Conservation (phyloP, 2,797 vertebrate species). For the Tarsius wallacei region DNA sequence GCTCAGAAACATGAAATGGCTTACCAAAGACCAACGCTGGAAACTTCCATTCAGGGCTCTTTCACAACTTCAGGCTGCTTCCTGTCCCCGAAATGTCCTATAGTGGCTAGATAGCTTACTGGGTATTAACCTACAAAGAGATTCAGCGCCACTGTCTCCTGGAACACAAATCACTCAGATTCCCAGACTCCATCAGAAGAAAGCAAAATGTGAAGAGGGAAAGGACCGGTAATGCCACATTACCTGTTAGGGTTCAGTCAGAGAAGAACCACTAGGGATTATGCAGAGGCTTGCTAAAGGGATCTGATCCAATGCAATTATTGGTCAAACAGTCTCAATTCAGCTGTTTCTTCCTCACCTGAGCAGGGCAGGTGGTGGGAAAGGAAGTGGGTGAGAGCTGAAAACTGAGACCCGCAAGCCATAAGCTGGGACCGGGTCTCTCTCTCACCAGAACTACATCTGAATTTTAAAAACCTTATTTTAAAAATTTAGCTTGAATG, state of each 20-base stretch:
- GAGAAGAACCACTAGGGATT: background rate
- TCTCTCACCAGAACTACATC: background rate
- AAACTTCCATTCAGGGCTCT: background rate
- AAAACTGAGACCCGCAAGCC: background rate
- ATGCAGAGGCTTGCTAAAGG: background rate
- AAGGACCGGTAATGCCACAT: background rate
- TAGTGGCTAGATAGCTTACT: fast-evolving
- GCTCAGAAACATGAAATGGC: background rate
- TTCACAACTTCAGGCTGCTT: background rate
- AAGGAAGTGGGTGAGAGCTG: background rate
- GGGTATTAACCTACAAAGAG: background rate
- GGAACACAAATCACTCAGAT: background rate
- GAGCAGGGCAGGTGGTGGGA: background rate
- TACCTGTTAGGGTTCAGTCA: background rate
- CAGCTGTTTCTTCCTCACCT: background rate
- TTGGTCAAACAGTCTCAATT: background rate
- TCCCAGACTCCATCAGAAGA: background rate
- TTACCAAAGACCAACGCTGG: background rate
- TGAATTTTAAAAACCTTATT: background rate
- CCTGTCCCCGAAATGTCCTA: background rate
- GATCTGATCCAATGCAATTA: background rate
- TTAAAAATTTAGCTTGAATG: background rate
- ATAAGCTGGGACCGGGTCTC: no score
- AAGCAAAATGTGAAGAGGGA: background rate
- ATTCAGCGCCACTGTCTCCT: no score